These are phyloP conservation scores for Mesocentrotus franciscanus DNA, from an alignment of 53 echinoderm and acorn worm genomes.

Conservation along the genomic window DNA sequence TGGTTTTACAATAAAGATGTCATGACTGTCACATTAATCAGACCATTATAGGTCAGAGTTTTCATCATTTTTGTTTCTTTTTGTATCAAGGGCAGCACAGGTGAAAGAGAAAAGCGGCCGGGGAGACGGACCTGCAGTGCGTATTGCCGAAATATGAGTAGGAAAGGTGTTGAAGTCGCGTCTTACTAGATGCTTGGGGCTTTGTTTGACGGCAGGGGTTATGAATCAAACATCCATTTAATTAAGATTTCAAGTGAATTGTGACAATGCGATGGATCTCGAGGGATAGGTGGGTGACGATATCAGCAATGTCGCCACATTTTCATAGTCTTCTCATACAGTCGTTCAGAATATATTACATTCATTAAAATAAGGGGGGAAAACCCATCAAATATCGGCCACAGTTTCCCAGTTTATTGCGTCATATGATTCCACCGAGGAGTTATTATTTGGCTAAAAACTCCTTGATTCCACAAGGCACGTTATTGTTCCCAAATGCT, in stretches of 20 bases:
- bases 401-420: neutral
- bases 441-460: neutral
- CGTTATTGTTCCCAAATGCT: neutral
- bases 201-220: constrained; percentile 37
- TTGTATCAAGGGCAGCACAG: neutral
- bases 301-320: neutral
- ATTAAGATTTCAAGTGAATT: constrained; percentile 74
- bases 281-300: constrained; percentile 15
- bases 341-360: neutral
- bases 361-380: no score
- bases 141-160: neutral
- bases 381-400: neutral
- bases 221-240: constrained; percentile 72
- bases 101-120: neutral
- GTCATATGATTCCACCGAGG: neutral
- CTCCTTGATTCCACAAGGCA: neutral
- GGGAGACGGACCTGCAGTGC: neutral
- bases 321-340: neutral
- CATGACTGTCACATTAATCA: neutral
- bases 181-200: constrained; percentile 33
- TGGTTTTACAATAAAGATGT: neutral
- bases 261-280: constrained; percentile 69
- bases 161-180: constrained; percentile 53
- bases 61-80: neutral
- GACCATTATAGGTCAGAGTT: neutral